Base-by-base conservation (phyloP, 1,140 invertebrate species). In the Portunus trituberculatus region DNA sequence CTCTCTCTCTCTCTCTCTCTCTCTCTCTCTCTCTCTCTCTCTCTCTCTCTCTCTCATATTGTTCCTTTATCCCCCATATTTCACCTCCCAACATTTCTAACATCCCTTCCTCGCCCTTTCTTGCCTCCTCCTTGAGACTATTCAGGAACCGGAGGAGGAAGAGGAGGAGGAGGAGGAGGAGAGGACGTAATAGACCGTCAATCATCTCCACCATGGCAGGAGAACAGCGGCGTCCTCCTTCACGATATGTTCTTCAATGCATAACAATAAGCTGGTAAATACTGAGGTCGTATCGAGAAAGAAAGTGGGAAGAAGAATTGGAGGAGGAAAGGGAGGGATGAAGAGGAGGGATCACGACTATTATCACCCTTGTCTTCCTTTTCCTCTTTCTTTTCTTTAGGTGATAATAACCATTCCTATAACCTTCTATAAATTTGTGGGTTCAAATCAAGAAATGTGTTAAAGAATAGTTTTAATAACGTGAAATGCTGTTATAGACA, bases 1-100 rank as follows among this genome's bases (percentile, higher is more conserved):
- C 86, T 87, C 86, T 87, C 86, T 87, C n/a, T 87, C 86, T 87
- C n/a, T 87, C 86, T 87, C n/a, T 87, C 86, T 87, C n/a, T 87
- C 86, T 87, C n/a, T 87, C 86, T 87, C 52, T 59, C 52, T 59
- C 52, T 59, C 67, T n/a, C 67, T n/a, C 67, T n/a, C 67, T 76
- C n/a, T n/a, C 67, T n/a, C 67, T 76, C n/a, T n/a, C n/a, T 76
- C 67, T n/a, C n/a, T 2, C 67, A n/a, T 20, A 20, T 7, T 76
- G 10, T 8, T n/a, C 6, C 8, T 76, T n/a, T 76, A 7, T n/a
- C 67, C 8, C 67, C 67, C 67, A 76, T 76, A 76, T n/a, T 76
- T 76, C 20, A 76, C 67, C 67, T 76, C 67, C n/a, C 25, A 76
- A 76, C 67, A 76, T 76, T 76, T 20, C n/a, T n/a, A 76, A 76